Conservation (phyloP, 2,888 invertebrate genomes). For the Anodontia alba region DNA sequence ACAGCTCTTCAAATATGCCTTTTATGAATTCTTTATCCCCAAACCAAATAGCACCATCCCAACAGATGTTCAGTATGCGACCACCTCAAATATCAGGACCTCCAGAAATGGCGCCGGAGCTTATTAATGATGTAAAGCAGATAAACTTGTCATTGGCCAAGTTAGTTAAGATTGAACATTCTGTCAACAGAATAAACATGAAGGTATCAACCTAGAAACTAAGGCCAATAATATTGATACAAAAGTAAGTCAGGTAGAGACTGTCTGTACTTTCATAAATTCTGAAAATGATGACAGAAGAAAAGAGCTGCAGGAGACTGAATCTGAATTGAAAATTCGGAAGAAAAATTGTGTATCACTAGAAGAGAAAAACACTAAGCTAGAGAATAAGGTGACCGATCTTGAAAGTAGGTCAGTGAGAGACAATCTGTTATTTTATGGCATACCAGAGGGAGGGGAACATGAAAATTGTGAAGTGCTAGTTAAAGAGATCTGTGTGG, state of each 20-base stretch:
- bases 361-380: not conserved
- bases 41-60: not conserved
- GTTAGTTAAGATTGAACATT: not conserved
- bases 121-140: not conserved
- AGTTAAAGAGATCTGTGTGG: not conserved
- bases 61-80: not conserved
- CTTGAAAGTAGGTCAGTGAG: not conserved
- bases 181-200: not conserved
- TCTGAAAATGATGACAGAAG: not conserved
- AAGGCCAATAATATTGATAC: not conserved
- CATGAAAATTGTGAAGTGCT: not conserved
- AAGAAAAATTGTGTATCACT: not conserved
- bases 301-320: not conserved
- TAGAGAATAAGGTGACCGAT: not conserved
- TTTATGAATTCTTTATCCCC: not conserved
- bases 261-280: not conserved
- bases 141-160: not conserved
- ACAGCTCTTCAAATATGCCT: not conserved
- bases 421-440: not conserved
- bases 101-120: not conserved
- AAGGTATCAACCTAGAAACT: not conserved
- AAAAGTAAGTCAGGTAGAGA: not conserved
- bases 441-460: not conserved
- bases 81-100: not conserved
- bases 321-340: not conserved